A percentile compares a stretch with the other conserved stretches of the same genome.
phyloP scores from a whole-genome alignment of 2,888 invertebrate species.

The Eupithecia vulgata region DNA sequence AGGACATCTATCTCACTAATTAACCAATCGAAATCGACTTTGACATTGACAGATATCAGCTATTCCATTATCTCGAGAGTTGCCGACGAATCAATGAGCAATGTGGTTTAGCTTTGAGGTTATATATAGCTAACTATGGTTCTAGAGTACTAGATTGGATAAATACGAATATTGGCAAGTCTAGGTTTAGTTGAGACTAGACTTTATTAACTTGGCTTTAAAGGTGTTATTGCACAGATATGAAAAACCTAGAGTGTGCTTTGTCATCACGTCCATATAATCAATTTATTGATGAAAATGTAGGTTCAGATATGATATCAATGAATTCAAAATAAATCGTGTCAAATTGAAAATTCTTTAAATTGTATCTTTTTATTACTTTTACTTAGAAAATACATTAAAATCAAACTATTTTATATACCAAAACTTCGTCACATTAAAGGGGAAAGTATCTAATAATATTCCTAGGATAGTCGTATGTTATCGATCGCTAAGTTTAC shows the following conservation, averaged over 20 bases:
- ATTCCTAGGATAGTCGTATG: background rate
- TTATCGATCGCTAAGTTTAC: slow-evolving; percentile 14
- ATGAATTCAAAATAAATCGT: background rate
- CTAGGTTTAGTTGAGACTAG: background rate
- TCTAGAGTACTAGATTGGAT: background rate
- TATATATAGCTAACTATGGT: background rate
- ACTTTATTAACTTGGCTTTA: background rate
- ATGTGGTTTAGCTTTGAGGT: slow-evolving; percentile 5
- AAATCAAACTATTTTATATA: background rate
- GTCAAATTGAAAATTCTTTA: background rate
- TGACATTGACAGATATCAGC: slow-evolving; percentile 16
- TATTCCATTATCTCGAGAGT: slow-evolving; percentile 11
- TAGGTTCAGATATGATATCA: too few relatives aligned
- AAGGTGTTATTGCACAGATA: background rate
- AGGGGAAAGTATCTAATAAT: background rate
- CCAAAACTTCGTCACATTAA: background rate
- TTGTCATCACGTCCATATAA: too few relatives aligned
- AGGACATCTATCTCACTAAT: slow-evolving; percentile 5
- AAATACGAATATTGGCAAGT: background rate
- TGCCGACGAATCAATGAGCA: slow-evolving; percentile 15
- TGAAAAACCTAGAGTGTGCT: too few relatives aligned
- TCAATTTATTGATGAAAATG: too few relatives aligned
- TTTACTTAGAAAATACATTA: background rate
- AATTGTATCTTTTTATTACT: background rate
- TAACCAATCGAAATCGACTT: slow-evolving; percentile 10